phyloP scores from a whole-genome alignment of 1,140 invertebrate genomes.

The Diprion similis region DNA sequence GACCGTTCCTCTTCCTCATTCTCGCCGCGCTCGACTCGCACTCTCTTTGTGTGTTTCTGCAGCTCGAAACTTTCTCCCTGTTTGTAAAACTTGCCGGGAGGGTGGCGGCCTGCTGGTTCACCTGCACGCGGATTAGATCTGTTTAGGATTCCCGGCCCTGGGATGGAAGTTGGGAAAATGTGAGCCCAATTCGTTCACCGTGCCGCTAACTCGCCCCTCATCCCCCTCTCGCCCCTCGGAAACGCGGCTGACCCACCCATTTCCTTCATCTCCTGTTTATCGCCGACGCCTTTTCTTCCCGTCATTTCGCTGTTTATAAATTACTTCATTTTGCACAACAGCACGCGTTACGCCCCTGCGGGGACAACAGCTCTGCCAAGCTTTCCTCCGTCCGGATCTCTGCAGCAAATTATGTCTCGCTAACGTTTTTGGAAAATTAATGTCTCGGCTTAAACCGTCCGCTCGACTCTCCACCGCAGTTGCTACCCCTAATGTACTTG shows the following conservation, averaged over 20 bases:
- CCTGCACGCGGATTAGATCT: not conserved
- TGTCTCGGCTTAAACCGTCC: not conserved
- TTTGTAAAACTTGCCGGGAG: not conserved
- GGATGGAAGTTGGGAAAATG: not conserved
- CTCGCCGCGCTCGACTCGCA: slow-evolving; percentile 24
- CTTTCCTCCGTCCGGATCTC: not conserved
- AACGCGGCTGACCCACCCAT: not conserved
- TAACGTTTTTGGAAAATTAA: not conserved
- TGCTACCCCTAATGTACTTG: not conserved
- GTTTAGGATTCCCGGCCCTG: not conserved
- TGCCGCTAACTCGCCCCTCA: not conserved
- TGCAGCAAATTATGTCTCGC: not conserved
- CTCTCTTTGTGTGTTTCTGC: slow-evolving; percentile 26
- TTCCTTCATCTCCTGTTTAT: not conserved
- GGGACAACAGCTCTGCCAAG: not conserved
- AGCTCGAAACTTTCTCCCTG: slow-evolving; percentile 18
- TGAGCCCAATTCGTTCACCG: not conserved
- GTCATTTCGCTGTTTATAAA: not conserved
- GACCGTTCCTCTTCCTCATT: slow-evolving; percentile 32
- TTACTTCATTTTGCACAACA: not conserved
- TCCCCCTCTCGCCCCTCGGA: not conserved
- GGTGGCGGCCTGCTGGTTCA: not conserved
- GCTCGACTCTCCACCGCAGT: not conserved
- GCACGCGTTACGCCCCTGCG: not conserved
- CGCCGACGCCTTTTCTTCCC: not conserved